Conservation (phyloP, 2,797 vertebrate species). For the Simalia tracyae region DNA sequence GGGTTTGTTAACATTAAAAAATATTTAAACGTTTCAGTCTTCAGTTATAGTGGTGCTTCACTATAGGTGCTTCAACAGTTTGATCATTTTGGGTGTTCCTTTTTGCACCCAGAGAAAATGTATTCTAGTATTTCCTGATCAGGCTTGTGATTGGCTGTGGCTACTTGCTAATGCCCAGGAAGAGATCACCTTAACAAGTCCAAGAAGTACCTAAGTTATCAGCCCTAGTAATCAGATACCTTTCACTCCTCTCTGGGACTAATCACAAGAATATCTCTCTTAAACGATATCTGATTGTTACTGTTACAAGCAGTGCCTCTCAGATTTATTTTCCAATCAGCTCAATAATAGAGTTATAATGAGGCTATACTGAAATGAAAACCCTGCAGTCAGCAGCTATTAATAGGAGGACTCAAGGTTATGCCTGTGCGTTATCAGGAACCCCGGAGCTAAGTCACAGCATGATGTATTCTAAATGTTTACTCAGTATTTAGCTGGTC, state of each 20-base stretch:
- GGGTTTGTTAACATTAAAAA: not conserved
- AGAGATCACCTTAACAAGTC: not conserved
- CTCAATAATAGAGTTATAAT: constrained; percentile 69
- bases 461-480: constrained; percentile 95
- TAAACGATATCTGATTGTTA: constrained; percentile 25
- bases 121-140: constrained; percentile 12
- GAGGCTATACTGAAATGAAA: constrained; percentile 70
- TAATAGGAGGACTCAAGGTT: constrained; percentile 80
- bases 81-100: not conserved
- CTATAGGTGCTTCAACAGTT: not conserved
- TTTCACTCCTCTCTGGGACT: constrained; percentile 44
- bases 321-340: constrained; percentile 53
- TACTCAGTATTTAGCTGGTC: constrained; percentile 93
- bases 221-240: constrained; percentile 43
- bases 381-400: constrained; percentile 76
- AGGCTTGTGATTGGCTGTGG: not conserved
- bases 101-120: not conserved
- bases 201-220: constrained; percentile 31
- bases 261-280: constrained; percentile 44
- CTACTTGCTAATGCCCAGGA: not conserved
- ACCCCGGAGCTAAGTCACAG: constrained; percentile 82
- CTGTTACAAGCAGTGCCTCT: constrained; percentile 46
- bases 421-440: constrained; percentile 83
- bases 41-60: not conserved
- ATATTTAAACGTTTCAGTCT: not conserved